Evolutionary conservation across 2,888 invertebrate genomes (phyloP), one percentile per base, ranked within the genome.

Genomic region (Rhagonycha lutea): DNA sequence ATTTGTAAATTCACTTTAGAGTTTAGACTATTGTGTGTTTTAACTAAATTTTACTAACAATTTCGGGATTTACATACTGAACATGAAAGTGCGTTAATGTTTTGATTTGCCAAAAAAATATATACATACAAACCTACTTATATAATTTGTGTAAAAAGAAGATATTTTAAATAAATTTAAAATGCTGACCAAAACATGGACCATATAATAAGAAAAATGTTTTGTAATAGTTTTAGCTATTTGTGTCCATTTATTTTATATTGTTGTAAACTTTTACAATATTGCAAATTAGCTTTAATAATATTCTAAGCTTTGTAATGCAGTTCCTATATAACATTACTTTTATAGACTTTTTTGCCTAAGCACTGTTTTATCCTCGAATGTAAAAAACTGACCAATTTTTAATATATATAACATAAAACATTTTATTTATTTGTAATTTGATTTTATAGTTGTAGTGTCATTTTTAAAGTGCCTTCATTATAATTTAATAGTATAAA

Each of bases 211-310:
- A 47, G 23, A 69, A 69, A 74, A 61, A 62, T 74, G 61, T 77
- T 73, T 76, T 70, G 71, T 73, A 67, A 62, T 61, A 60, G 68
- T 26, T 24, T 65, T 65, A 28, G 23, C 71, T 74, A 72, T 74
- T 77, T 14, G 68, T 63, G 60, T 18, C 71, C 71, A 72, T 18
- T 74, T 77, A 61, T 72, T 72, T 63, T 71, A 32, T 68, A 74
- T 67, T 63, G 61, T 68, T 68, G 68, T 12, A 65, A 65, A 65
- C 24, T 23, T 24, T 47, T 47, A 47, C 47, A 47, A 82, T 65
- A 24, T 82, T 82, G 80, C 79, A 79, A 78, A 78, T 74, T 80
- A 83, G 82, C 82, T 82, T 82, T 82, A 82, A 79, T 77, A 80
- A 78, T 47, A 47, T 76, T 70, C 69, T 80, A 79, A 75, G 79